phyloP scores from a whole-genome alignment of 2,113 vertebrate species.

The Mus pahari region DNA sequence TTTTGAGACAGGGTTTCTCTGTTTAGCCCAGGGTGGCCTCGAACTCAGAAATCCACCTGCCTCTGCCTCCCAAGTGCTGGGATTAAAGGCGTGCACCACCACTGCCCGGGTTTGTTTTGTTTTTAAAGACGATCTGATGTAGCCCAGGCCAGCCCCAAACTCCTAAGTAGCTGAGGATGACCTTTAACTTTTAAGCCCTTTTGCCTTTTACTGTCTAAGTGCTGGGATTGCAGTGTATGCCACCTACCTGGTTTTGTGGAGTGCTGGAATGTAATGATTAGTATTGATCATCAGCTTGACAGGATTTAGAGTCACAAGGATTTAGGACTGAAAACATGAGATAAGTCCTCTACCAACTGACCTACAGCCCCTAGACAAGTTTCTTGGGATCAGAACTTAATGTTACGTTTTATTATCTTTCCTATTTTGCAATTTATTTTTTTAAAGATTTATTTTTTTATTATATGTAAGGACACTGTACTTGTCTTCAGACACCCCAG shows the following conservation, averaged over 20 bases:
- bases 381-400: neutral
- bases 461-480: no score
- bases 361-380: neutral
- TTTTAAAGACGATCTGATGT: neutral
- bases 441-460: no score
- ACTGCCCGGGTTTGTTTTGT: neutral
- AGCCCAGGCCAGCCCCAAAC: neutral
- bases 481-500: no score
- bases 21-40: no score
- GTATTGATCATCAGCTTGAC: neutral
- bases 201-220: neutral
- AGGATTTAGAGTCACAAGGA: neutral
- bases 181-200: no score
- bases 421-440: conserved; percentile 1
- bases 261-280: no score
- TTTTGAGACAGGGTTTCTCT: neutral
- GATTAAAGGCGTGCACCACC: no score
- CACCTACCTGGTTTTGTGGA: neutral
- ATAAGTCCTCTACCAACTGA: neutral
- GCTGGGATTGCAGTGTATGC: neutral
- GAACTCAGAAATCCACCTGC: no score
- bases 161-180: neutral
- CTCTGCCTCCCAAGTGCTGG: no score
- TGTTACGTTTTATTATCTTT: neutral
- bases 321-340: neutral